A percentile compares a stretch with the other conserved stretches of the same genome.
Conservation (phyloP, 2,888 invertebrate genomes). For the Rhagonycha fulva region DNA sequence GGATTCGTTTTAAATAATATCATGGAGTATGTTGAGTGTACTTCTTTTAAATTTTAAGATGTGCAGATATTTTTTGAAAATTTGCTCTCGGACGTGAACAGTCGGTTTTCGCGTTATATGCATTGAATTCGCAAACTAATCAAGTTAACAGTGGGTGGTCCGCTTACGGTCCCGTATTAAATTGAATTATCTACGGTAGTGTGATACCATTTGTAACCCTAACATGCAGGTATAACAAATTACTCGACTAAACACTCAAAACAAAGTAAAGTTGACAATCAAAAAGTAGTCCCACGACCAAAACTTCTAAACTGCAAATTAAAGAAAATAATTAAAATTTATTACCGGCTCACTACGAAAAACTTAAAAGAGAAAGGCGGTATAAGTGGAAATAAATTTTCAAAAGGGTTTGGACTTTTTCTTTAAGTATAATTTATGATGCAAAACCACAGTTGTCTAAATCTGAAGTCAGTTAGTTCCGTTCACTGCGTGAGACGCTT, state of each 20-base stretch:
- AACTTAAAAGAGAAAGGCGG: conserved; percentile 8
- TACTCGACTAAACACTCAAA: conserved; percentile 17
- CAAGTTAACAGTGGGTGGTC: conserved; percentile 28
- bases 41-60: background rate
- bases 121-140: conserved; percentile 21
- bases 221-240: conserved; percentile 25
- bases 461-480: conserved; percentile 7
- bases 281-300: background rate
- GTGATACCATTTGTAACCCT: conserved; percentile 19
- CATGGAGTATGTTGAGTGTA: background rate
- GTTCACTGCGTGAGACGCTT: conserved; percentile 8
- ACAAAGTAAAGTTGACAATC: background rate
- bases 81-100: background rate
- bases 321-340: conserved; percentile 14
- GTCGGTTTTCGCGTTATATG: conserved; percentile 13
- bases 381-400: conserved; percentile 11
- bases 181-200: conserved; percentile 23
- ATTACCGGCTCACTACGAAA: conserved; percentile 2
- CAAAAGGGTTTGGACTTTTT: conserved; percentile 8
- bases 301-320: conserved; percentile 2
- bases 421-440: conserved; percentile 18
- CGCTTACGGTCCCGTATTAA: conserved; percentile 24
- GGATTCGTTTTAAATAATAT: background rate
- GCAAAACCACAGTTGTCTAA: conserved; percentile 16
- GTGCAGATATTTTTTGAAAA: too few species aligned